Evolutionary conservation across 1,140 invertebrate genomes (phyloP), one percentile per base, ranked within the genome.

Genomic region (Listronotus bonariensis): DNA sequence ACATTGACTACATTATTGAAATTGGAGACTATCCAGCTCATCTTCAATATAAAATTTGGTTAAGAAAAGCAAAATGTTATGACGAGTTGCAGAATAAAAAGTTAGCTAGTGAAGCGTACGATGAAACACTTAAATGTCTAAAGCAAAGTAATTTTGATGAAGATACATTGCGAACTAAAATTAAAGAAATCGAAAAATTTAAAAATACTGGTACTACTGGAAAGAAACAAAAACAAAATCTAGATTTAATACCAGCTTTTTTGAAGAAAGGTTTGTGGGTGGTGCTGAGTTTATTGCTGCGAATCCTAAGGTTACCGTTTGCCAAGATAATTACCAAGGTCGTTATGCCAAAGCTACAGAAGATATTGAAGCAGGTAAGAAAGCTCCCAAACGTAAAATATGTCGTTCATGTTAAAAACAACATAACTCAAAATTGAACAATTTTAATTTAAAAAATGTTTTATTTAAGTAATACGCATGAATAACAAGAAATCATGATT

Each of bases 1-100:
- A 92, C 76, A 83, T 91, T 40, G 80, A 92, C 53, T 88, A 88
- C 4, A 80, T 93, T 40, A 87, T 89, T 58, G 82, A 86, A 57
- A 85, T 88, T 70, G 80, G 85, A 7, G 83, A 86, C 59, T 91
- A 92, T 0, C 80, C 90, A 1, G 32, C 32, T 46, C 41, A 74
- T 58, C 56, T 77, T 12, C 31, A 59, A 32, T 73, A 73, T 38
- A 71, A 71, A 67, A 45, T 71, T 26, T 68, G 66, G 64, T 17
- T 67, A 10, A 36, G 69, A 51, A 68, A 71, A 51, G 67, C 63
- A 7, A 68, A 55, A 52, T 71, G 66, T 57, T 67, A 75, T 66
- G 42, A 72, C 67, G 71, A 65, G 17, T 60, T 72, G 31, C 54
- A 69, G 26, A 76, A 77, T 55, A 65, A 67, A 68, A 70, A 56